Percentiles rank a stretch among this genome's conserved stretches.
phyloP scores from a whole-genome alignment of 2,888 invertebrate species.

The Thumatha senex region DNA sequence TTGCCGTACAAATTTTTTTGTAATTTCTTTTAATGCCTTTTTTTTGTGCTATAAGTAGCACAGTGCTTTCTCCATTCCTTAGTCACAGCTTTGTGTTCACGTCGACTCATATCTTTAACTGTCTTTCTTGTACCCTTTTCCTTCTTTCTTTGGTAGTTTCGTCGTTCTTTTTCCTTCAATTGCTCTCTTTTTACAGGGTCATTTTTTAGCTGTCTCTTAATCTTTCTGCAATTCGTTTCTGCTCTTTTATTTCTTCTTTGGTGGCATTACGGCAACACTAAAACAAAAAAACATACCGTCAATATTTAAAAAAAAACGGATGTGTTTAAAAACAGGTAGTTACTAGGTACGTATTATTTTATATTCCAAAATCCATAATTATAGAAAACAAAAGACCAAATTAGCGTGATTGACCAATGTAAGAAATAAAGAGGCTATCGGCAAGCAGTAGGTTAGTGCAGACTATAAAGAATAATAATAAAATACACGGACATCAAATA shows the following conservation, averaged over 20 bases:
- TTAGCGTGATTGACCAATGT: slow-evolving; percentile 8
- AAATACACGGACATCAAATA: neutral
- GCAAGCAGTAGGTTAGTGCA: slow-evolving; percentile 4
- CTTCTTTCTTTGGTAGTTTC: neutral
- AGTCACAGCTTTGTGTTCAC: slow-evolving; percentile 20
- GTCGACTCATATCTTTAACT: slow-evolving; percentile 28
- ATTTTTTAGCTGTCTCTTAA: slow-evolving; percentile 12
- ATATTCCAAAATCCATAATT: slow-evolving; percentile 7
- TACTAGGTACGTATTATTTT: slow-evolving; percentile 2
- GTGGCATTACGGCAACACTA: slow-evolving; percentile 1
- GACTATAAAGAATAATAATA: neutral
- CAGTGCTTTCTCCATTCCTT: slow-evolving; percentile 19
- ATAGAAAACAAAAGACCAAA: slow-evolving; percentile 2
- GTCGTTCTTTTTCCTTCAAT: slow-evolving; percentile 4
- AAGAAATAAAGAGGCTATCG: slow-evolving; percentile 5
- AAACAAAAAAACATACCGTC: slow-evolving; percentile 10
- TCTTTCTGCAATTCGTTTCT: slow-evolving; percentile 10
- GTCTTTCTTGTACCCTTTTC: slow-evolving; percentile 21
- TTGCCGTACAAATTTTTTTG: slow-evolving; percentile 11
- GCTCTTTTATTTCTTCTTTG: slow-evolving; percentile 14
- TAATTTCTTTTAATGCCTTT: slow-evolving; percentile 17
- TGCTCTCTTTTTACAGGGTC: slow-evolving; percentile 21
- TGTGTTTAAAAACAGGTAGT: neutral
- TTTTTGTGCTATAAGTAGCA: slow-evolving; percentile 11
- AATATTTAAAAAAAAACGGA: neutral